Percentiles rank a stretch among this genome's conserved stretches.
phyloP scores from a whole-genome alignment of 30 jellyfish, hydroid and myxozoan genomes.

The Pseudorhiza aurosa region DNA sequence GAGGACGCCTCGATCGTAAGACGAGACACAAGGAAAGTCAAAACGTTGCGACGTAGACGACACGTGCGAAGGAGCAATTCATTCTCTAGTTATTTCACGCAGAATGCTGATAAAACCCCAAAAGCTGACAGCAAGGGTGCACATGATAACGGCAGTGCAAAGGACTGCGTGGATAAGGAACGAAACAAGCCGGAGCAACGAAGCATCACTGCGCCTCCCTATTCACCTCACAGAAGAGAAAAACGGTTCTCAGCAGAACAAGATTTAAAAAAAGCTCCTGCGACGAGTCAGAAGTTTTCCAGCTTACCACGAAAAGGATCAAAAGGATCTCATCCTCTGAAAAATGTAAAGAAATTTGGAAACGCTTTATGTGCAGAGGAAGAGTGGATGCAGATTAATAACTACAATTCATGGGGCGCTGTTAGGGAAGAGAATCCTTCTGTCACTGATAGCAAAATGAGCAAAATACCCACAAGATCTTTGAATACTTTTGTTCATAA shows the following conservation, averaged over 20 bases:
- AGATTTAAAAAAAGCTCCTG: constrained; percentile 1
- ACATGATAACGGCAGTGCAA: neutral
- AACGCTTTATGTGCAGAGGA: neutral
- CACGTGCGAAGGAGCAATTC: constrained; percentile 76
- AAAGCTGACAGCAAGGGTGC: neutral
- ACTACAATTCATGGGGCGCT: neutral
- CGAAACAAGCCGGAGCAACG: neutral
- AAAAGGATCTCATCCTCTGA: neutral
- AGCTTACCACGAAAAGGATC: constrained; percentile 13
- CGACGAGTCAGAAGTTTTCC: neutral
- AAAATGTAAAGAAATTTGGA: neutral
- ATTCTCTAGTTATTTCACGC: constrained; percentile 63
- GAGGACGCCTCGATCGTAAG: constrained; percentile 43
- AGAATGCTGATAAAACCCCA: neutral
- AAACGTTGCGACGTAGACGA: constrained; percentile 59
- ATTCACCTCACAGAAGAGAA: constrained; percentile 43
- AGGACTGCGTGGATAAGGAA: neutral
- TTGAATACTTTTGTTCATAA: neutral
- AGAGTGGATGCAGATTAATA: neutral
- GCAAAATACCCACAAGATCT: constrained; percentile 5
- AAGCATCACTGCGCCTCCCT: constrained; percentile 32
- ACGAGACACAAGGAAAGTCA: constrained; percentile 47
- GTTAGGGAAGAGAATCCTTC: neutral
- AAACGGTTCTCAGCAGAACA: constrained; percentile 10
- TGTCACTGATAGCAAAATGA: neutral